Base-by-base conservation (phyloP, 2,888 invertebrate genomes). In the Acleris emargana region DNA sequence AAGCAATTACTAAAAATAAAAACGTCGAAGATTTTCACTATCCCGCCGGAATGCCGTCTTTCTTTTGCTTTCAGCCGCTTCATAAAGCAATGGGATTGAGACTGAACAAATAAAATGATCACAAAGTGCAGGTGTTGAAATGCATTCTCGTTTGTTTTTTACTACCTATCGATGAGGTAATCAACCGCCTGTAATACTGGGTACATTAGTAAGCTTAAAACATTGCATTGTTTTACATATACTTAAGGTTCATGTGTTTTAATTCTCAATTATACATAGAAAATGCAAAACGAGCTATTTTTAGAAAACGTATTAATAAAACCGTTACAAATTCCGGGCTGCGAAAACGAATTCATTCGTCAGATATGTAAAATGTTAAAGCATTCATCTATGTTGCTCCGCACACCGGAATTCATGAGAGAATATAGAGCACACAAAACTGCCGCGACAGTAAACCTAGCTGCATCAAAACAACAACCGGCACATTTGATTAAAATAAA, bases 331-430 rank as follows among this genome's bases (percentile, higher is more conserved):
- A 87, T 77, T 78, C 78, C 83, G 81, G 80, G 81, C 76, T 76
- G 80, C 77, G 80, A 81, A 77, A 83, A 82, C 82, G 82, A 87
- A 89, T 89, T 86, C 88, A 88, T 89, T 89, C 84, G 87, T 84
- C 82, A 87, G 86, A 87, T 88, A 87, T 90, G 88, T 89, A 89
- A 90, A 91, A 91, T 88, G 86, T 88, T 88, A 87, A 90, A 89
- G 84, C 87, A 89, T 90, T 90, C 91, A 90, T 90, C 88, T 89
- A 86, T 84, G 77, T 83, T 79, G 80, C 79, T 84, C 80, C 79
- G 80, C 77, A 79, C 84, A 84, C 84, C 83, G 87, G 87, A 89
- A 88, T 89, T 88, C 90, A 88, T 86, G 86, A 84, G 75, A 80
- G 84, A 85, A 85, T 85, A 80, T 84, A 80, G 81, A 75, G 73